Base-by-base conservation (phyloP, 2,888 invertebrate genomes). In the Nomada fabriciana region DNA sequence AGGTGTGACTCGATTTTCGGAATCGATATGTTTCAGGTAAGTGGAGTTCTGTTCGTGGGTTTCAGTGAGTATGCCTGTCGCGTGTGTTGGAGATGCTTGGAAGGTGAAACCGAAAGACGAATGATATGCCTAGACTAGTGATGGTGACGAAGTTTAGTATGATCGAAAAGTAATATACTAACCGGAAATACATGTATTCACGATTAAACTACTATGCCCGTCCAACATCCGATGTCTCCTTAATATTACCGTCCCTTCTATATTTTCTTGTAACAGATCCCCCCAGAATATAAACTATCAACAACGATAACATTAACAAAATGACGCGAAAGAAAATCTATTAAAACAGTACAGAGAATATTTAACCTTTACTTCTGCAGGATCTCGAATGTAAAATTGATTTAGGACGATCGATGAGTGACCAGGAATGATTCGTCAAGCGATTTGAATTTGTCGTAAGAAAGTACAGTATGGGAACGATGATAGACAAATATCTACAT, bases 361-460 rank as follows among this genome's bases (percentile, higher is more conserved):
- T 36, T 36, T 36, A 7, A 36, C 5, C 36, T 36, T 7, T 36
- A 36, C 7, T 36, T 7, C 36, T 0, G 36, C 36, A 15, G 18
- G 18, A 50, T 50, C 3, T 57, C 7, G 25, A 57, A 25, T 13
- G 25, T 25, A 13, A 25, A 23, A 25, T 25, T 5, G 7, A 57
- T 25, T 3, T 15, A 4, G 36, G 15, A 36, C 18, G 29, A 36
- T 15, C 59, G 18, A 13, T 7, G 25, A 23, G 25, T 57, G 15
- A 47, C 25, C 47, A 13, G 59, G 18, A 15, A 57, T 64, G 7
- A 9, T 57, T 36, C 20, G n/a, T 10, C 23, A 43, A 47, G 63
- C n/a, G 15, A 52, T 13, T 75, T 42, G 59, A 61, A 20, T 75
- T 11, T 15, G 65, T 43, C 20, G 43, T 36, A 53, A 47, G 59